Percentiles rank a stretch among this genome's conserved stretches.
Conservation (phyloP, 2,888 invertebrate genomes). For the Microplitis deprimator region DNA sequence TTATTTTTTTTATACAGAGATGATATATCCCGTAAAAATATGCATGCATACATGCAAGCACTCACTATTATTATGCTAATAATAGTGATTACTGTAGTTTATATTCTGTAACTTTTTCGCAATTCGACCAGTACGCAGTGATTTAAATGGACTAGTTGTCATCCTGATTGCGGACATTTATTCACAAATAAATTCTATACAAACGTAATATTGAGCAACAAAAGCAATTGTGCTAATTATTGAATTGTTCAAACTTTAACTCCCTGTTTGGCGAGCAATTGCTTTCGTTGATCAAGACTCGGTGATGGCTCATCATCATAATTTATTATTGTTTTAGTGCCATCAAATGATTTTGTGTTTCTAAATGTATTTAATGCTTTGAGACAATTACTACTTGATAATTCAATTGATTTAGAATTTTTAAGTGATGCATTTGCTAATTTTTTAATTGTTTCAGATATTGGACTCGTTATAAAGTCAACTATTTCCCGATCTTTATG, state of each 20-base stretch:
- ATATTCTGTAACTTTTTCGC: conserved; percentile 13
- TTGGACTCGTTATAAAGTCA: conserved; percentile 67
- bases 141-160: conserved; percentile 26
- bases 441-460: conserved; percentile 69
- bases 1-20: background rate
- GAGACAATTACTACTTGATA: conserved; percentile 60
- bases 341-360: conserved; percentile 60
- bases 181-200: background rate
- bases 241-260: conserved; percentile 61
- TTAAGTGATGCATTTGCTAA: conserved; percentile 66
- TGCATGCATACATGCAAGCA: background rate
- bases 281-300: conserved; percentile 67
- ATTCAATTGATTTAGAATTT: conserved; percentile 63
- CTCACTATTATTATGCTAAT: background rate
- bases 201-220: background rate
- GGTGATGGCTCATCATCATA: conserved; percentile 62
- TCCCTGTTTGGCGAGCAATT: conserved; percentile 67
- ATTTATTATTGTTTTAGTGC: conserved; percentile 49
- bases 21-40: background rate
- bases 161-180: background rate
- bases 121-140: conserved; percentile 19
- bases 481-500: conserved; percentile 55
- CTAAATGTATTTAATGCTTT: conserved; percentile 61
- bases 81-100: background rate
- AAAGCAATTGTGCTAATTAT: background rate